Evolutionary conservation across 2,113 vertebrate genomes (phyloP), one percentile per base, ranked within the genome.

Genomic region (Pygathrix nemaeus): DNA sequence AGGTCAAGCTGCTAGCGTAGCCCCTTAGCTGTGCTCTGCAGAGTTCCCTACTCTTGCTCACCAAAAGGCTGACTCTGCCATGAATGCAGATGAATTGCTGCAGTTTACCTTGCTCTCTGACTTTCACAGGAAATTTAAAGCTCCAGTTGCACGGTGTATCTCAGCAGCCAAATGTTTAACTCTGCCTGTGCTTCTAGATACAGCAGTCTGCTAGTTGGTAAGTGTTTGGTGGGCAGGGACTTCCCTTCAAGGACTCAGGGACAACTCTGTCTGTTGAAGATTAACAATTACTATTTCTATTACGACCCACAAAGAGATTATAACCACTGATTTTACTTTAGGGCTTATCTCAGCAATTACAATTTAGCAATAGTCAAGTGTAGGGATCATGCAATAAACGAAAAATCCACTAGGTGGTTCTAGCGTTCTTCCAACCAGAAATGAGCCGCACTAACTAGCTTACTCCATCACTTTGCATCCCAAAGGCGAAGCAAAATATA

Each of bases 351-450:
- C 52, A 35, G 81, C 35, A 6, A 2, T 81, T 35, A 52, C 48
- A n/a, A 0, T 11, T 98, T 48, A 59, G 92, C 91, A 85, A 72
- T 50, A 20, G 59, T 8, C 1, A 68, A 50, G 61, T 21, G 32
- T 89, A 81, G 92, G 35, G 43, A 76, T 25, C 66, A 25, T 98
- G 98, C 97, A 99, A 92, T 99, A 97, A 98, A 75, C 1, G 70
- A 97, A 98, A 98, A 52, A 27, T 97, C 98, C 99, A 99, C 99
- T 98, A 99, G 99, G 96, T 98, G 99, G 99, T 52, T 96, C 98
- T 98, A 97, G 96, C 98, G 98, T 86, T 98, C 99, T 98, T 98
- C 98, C 87, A 84, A 94, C 89, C 96, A 94, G 88, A 73, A 75
- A 85, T 0, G 0, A 78, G 52, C 21, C 0, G n/a, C 11, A 4